Percentiles rank a stretch among this genome's conserved stretches.
These are phyloP conservation scores for Drosophila atripex DNA, from an alignment of 2,888 invertebrate genomes.

Conservation along the genomic window DNA sequence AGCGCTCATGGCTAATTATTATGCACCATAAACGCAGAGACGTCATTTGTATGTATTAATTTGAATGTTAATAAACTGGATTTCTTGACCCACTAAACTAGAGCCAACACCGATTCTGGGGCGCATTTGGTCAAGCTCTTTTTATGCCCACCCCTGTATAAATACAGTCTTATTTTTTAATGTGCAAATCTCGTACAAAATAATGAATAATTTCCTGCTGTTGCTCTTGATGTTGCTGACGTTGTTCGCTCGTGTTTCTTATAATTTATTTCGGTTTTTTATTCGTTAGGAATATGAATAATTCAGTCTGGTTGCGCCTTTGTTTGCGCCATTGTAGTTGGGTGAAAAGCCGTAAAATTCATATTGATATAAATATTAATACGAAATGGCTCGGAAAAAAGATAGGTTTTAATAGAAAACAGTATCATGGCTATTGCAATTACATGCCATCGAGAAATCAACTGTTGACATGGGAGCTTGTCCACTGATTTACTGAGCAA, in stretches of 20 bases:
- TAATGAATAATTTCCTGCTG: conserved; percentile 73
- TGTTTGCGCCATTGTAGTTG: conserved; percentile 37
- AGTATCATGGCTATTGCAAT: conserved; percentile 40
- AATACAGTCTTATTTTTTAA: conserved; percentile 29
- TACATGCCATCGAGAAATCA: conserved; percentile 53
- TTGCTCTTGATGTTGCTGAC: conserved; percentile 34
- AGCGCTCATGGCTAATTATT: conserved; percentile 67
- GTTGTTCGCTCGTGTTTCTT: conserved; percentile 57
- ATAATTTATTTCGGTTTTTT: conserved; percentile 75
- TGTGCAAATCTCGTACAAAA: conserved; percentile 68
- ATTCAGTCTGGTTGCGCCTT: conserved; percentile 61
- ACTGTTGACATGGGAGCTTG: conserved; percentile 61
- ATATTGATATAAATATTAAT: conserved; percentile 67
- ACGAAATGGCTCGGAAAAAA: conserved; percentile 42
- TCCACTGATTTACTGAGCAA: conserved; percentile 65
- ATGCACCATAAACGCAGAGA: conserved; percentile 71
- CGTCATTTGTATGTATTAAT: conserved; percentile 78
- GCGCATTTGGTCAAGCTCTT: conserved; percentile 43
- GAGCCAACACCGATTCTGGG: conserved; percentile 51
- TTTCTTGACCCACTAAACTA: conserved; percentile 81
- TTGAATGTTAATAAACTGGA: conserved; percentile 82
- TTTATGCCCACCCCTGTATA: conserved; percentile 2
- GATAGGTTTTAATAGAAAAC: conserved; percentile 21
- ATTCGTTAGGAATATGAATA: conserved; percentile 70
- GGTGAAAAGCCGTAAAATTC: conserved; percentile 56